Percentiles rank a stretch among this genome's conserved stretches.
Conservation (phyloP, 2,797 vertebrate genomes). For the Paedocypris micromegethes region DNA sequence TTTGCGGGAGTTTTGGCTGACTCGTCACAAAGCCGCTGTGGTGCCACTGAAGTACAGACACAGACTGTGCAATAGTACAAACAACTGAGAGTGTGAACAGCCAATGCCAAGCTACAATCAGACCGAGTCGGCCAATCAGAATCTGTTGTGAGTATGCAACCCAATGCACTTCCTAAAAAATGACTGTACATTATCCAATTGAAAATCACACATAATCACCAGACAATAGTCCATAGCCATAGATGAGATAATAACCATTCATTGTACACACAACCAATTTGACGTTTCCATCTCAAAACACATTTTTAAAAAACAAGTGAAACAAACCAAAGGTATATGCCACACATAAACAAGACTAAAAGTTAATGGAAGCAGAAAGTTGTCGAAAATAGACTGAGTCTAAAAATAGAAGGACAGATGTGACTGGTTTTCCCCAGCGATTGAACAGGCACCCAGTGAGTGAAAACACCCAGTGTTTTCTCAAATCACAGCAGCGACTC, state of each 20-base stretch:
- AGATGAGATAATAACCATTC: too few relatives aligned
- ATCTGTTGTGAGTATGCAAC: not conserved
- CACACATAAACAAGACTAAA: not conserved
- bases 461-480: too few relatives aligned
- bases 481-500: not conserved
- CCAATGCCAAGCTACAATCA: slow-evolving; percentile 28
- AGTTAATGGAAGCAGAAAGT: slow-evolving; percentile 1
- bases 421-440: not conserved
- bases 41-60: slow-evolving; percentile 20
- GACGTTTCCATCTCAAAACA: too few relatives aligned
- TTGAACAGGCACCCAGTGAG: slow-evolving; percentile 5
- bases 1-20: slow-evolving; percentile 56
- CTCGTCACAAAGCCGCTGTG: slow-evolving; percentile 46
- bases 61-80: slow-evolving; percentile 8
- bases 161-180: not conserved
- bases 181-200: not conserved
- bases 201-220: too few relatives aligned
- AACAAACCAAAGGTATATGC: too few relatives aligned
- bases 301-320: too few relatives aligned
- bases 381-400: slow-evolving; percentile 5
- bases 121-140: slow-evolving; percentile 13
- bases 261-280: too few relatives aligned
- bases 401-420: slow-evolving; percentile 19
- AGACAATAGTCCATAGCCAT: too few relatives aligned
- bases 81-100: not conserved